Evolutionary conservation across 2,113 vertebrate species (phyloP).

Genomic region (Cyrtonyx montezumae): DNA sequence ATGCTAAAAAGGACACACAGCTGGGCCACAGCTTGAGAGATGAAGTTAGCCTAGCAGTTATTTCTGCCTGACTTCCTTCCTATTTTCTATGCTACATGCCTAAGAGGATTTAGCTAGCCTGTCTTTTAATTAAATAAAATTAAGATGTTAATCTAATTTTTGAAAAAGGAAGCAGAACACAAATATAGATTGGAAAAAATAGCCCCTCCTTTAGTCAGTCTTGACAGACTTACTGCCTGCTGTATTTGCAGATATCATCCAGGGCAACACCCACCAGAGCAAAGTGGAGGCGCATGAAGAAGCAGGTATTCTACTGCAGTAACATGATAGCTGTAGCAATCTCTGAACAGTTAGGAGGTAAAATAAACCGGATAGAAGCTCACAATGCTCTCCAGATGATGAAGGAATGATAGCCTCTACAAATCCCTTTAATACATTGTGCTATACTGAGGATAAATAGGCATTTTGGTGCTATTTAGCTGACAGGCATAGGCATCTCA

Average conservation of each 20-base stretch:
- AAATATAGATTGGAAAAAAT: not conserved
- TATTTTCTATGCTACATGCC: not conserved
- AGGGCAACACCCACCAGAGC: not conserved
- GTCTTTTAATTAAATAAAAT: not conserved
- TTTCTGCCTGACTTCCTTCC: not conserved
- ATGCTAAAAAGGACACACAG: not conserved
- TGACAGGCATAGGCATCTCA: not conserved
- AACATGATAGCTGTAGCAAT: not conserved
- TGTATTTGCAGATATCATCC: accelerated
- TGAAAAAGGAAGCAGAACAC: not conserved
- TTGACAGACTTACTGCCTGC: not conserved
- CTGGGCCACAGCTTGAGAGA: not conserved
- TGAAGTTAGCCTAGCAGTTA: not conserved
- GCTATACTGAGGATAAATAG: not conserved
- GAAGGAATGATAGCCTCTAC: not conserved
- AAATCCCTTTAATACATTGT: not conserved
- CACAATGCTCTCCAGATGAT: not conserved
- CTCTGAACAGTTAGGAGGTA: not conserved
- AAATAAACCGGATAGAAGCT: not conserved
- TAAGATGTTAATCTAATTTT: not conserved
- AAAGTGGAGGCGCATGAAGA: accelerated
- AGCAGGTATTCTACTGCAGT: accelerated
- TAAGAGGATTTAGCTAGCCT: not conserved
- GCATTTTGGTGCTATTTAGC: not conserved
- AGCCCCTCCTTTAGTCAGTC: not conserved